These are phyloP conservation scores for Cyanoramphus novaezelandiae DNA, from an alignment of 2,113 vertebrate genomes.

Conservation along the genomic window DNA sequence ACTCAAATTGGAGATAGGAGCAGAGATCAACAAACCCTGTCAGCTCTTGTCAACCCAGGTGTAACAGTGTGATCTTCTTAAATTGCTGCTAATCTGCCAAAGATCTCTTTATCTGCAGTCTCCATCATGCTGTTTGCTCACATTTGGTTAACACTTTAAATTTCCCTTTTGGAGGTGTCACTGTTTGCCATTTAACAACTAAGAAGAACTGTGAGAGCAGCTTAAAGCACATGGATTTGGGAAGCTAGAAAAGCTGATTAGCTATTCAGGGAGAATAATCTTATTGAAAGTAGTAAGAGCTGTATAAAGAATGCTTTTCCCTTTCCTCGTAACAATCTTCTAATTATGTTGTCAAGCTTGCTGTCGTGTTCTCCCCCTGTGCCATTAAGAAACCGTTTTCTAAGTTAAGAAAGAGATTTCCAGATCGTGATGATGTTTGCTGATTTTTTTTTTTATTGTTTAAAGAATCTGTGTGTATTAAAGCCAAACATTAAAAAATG, in stretches of 20 bases:
- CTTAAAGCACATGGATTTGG: slow-evolving; percentile 72
- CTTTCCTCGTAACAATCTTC: slow-evolving; percentile 79
- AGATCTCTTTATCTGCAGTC: slow-evolving; percentile 73
- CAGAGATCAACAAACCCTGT: slow-evolving; percentile 81
- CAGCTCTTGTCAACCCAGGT: slow-evolving; percentile 80
- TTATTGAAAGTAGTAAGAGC: slow-evolving; percentile 77
- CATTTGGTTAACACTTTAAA: slow-evolving; percentile 76
- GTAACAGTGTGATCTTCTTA: slow-evolving; percentile 79
- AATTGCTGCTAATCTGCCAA: slow-evolving; percentile 77
- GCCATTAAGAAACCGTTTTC: slow-evolving; percentile 77
- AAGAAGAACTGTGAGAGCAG: slow-evolving; percentile 70
- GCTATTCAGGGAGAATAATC: slow-evolving; percentile 82
- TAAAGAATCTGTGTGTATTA: slow-evolving; percentile 74
- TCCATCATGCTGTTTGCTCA: slow-evolving; percentile 79
- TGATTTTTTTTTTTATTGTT: slow-evolving; percentile 76
- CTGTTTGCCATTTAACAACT: slow-evolving; percentile 74
- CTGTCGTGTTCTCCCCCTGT: slow-evolving; percentile 74
- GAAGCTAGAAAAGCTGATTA: slow-evolving; percentile 80
- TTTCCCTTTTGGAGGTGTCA: slow-evolving; percentile 79
- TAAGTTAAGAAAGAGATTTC: slow-evolving; percentile 80
- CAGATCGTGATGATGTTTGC: slow-evolving; percentile 79
- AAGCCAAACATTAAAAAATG: slow-evolving; percentile 77
- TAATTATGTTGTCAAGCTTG: slow-evolving; percentile 84
- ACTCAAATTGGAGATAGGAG: slow-evolving; percentile 76
- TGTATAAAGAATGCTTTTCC: slow-evolving; percentile 77